Percentiles rank a stretch among this genome's conserved stretches.
Conservation (phyloP, 2,888 invertebrate genomes). For the Biston stratarius region DNA sequence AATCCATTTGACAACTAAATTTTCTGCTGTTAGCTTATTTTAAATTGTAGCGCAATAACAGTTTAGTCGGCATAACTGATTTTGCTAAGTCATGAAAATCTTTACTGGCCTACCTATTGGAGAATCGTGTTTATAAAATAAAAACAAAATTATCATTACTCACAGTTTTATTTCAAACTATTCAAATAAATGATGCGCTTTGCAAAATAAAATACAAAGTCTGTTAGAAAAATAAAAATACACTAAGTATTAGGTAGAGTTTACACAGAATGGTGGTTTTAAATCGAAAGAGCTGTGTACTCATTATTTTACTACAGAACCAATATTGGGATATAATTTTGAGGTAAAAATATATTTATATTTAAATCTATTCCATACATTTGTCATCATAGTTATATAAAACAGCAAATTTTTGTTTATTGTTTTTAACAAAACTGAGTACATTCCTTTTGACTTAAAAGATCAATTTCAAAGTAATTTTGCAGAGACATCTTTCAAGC, state of each 20-base stretch:
- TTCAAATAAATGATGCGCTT: constrained; percentile 17
- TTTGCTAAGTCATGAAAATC: constrained; percentile 1
- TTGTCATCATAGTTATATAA: no score
- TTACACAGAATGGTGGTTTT: no score
- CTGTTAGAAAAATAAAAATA: constrained; percentile 24
- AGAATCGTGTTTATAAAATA: constrained; percentile 10
- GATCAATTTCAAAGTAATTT: no score
- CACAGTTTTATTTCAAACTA: constrained; percentile 25
- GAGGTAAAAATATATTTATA: no score
- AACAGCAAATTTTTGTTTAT: no score
- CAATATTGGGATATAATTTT: no score
- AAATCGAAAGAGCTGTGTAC: no score
- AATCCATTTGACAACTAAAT: background rate
- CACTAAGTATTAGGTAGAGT: constrained; percentile 5
- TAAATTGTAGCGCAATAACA: background rate
- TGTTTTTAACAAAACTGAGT: no score
- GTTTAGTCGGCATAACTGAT: background rate
- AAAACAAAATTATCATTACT: constrained; percentile 14
- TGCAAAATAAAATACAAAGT: constrained; percentile 1
- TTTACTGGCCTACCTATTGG: background rate
- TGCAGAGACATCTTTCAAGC: no score
- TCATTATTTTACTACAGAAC: no score
- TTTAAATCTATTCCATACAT: no score
- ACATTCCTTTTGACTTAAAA: no score
- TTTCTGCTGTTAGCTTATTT: background rate